A percentile compares a stretch with the other conserved stretches of the same genome.
These are phyloP conservation scores for Chelonoidis abingdonii DNA, from an alignment of 2,113 vertebrate species.

Conservation along the genomic window DNA sequence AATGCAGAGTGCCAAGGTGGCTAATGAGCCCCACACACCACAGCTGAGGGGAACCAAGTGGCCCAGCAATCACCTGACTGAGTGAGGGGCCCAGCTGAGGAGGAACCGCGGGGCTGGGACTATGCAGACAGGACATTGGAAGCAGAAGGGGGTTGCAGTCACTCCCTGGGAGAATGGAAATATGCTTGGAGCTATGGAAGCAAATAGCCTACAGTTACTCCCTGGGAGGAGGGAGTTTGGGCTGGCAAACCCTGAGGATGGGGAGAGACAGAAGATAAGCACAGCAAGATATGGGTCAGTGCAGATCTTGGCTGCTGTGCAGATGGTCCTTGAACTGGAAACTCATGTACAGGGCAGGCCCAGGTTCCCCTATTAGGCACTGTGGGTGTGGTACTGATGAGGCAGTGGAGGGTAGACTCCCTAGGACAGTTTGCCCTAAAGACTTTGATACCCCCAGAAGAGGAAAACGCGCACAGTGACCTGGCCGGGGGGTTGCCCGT, in stretches of 20 bases:
- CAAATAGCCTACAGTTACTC: neutral
- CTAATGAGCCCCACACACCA: neutral
- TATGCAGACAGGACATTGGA: neutral
- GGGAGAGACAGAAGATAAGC: neutral
- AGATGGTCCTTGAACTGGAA: neutral
- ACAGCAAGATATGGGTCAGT: neutral
- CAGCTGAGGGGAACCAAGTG: neutral
- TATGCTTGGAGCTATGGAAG: no score
- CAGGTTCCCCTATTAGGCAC: no score
- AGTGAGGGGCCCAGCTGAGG: neutral
- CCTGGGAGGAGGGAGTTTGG: neutral
- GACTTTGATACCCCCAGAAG: no score
- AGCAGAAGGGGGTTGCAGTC: no score
- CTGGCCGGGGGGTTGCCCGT: no score
- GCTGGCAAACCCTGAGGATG: neutral
- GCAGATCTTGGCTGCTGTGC: neutral
- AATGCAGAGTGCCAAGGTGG: neutral
- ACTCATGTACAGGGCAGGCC: no score
- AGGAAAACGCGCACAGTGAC: no score
- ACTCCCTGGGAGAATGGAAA: neutral
- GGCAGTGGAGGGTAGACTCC: no score
- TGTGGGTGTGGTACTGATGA: neutral
- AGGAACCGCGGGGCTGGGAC: neutral
- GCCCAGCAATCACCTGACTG: neutral
- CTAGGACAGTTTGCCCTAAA: no score